Evolutionary conservation across 2,888 invertebrate species (phyloP), one percentile per base, ranked within the genome.

Genomic region (Drosophila greeni): DNA sequence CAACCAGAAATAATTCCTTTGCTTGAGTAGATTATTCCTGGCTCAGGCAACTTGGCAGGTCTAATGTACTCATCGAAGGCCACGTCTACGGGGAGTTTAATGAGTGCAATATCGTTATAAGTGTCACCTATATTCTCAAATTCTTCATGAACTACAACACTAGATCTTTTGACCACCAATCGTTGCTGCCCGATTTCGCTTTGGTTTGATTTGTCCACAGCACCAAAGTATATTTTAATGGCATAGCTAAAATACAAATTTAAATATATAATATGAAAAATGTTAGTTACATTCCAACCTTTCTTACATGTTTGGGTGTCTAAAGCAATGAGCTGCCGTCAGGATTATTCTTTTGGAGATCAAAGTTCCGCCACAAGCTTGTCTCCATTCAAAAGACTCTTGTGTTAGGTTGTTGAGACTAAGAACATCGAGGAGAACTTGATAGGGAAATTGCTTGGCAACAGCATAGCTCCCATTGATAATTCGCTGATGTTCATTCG

Each of bases 321-420:
- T 0, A 0, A 66, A 9, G 5, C 68, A 68, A 37, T 67, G 68
- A 16, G 67, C 68, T 39, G 68, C 67, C 4, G 68, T 67, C 0
- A 68, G 39, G 1, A 68, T 16, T 3, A 37, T 20, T 9, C 14
- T 36, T 6, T 23, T 24, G n/a, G 67, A 60, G 12, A 68, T 52
- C 12, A 68, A 36, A 11, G 23, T 37, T 11, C 64, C 69, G 1
- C 64, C 57, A 14, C 64, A 69, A 0, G 0, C 0, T 6, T 5
- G 1, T 0, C 0, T 0, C 47, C 45, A 52, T 11, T 1, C 1
- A 9, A 20, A 7, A 29, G 16, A 16, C 2, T 14, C 1, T 29
- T 2, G 26, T 26, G 2, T 1, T 3, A 8, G 3, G 1, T 18
- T 14, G 12, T 5, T 0, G 12, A 14, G 8, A 18, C 8, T 0